Base-by-base conservation (phyloP, 2,888 invertebrate species). In the Aproaerema taeniolella region DNA sequence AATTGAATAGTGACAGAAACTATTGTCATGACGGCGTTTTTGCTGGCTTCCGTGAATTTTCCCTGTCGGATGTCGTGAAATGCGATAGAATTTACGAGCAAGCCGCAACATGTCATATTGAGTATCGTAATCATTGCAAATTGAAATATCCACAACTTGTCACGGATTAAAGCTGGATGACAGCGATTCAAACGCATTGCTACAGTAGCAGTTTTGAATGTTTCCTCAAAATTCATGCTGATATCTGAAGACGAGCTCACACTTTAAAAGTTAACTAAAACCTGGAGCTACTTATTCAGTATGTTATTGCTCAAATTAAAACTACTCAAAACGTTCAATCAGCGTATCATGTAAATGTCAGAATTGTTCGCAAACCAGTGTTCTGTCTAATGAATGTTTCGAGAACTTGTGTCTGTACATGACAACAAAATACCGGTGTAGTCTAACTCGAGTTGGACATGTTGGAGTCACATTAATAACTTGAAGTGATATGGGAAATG, bases 11-110 rank as follows among this genome's bases (percentile, higher is more conserved):
- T 71, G 9, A 65, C 28, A 15, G 57, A 50, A 1, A 80, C 58
- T 2, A 74, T 57, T 2, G 54, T 42, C 55, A 79, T 71, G 1
- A 64, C 55, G 1, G 53, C 46, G 41, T 75, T 73, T 45, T 71
- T 75, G 39, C 67, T 64, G 1, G 66, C 69, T 38, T 74, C 73
- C 2, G 55, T 44, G 38, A 60, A 68, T 8, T 56, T 55, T 12
- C 58, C 53, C 1, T 37, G 10, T 34, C 46, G 55, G 2, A 72
- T 50, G 28, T 78, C 73, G 31, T 69, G 54, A 2, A 43, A 45
- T 8, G 68, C 41, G 5, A 69, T 48, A 0, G 77, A 70, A 44
- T 69, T 47, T 0, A 42, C 0, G 1, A 74, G 51, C n/a, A 64
- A 52, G 15, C 45, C 1, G 6, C 49, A 50, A 37, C 47, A 43